Conservation (phyloP, 2,113 vertebrate species). For the Corythoichthys intestinalis region DNA sequence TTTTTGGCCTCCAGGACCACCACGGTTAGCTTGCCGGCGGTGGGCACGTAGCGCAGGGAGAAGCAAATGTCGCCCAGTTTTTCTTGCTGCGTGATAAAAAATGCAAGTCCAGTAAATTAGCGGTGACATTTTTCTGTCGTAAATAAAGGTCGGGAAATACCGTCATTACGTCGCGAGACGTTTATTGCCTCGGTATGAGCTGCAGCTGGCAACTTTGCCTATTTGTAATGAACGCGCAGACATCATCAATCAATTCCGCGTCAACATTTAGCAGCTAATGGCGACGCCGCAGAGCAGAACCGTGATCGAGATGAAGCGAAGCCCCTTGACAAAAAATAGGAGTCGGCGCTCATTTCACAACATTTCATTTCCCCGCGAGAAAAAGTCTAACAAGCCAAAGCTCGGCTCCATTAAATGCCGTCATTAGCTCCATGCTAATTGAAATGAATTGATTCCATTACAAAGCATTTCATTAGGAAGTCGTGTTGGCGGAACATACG, state of each 20-base stretch:
- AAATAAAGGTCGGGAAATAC: neutral
- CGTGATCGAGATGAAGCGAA: neutral
- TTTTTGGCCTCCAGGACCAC: constrained; percentile 97
- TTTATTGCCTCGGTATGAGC: constrained; percentile 1
- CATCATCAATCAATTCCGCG: neutral
- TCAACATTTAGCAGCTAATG: neutral
- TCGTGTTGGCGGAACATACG: neutral
- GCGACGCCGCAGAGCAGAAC: neutral
- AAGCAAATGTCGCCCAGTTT: constrained; percentile 98
- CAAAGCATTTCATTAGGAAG: neutral
- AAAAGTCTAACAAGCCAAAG: neutral
- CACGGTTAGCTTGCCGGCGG: constrained; percentile 95
- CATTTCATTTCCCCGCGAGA: neutral
- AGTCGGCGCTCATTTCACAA: neutral
- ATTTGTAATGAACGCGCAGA: neutral
- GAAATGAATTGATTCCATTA: neutral
- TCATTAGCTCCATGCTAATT: constrained; percentile 3
- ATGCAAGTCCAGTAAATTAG: neutral
- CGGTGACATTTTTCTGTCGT: neutral
- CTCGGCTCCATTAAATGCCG: neutral
- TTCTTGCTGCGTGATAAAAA: constrained; percentile 84
- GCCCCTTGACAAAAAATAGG: neutral
- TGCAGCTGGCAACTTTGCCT: neutral
- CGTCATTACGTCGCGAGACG: neutral
- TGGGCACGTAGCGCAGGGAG: constrained; percentile 96